These are phyloP conservation scores for Priocnemis perturbator DNA, from an alignment of 2,888 invertebrate genomes.

Conservation along the genomic window DNA sequence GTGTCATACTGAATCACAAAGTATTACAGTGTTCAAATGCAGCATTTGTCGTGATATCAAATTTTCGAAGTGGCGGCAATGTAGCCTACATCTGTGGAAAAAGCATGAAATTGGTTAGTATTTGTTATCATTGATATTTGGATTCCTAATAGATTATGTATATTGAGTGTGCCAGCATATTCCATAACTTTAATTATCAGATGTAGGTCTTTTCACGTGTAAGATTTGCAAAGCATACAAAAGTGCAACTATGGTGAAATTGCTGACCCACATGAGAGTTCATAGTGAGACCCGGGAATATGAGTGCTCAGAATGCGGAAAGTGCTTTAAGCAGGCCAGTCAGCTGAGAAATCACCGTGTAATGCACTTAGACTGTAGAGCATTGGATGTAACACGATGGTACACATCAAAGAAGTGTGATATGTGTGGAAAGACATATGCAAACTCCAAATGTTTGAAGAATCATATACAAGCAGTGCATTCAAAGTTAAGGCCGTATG, in stretches of 20 bases:
- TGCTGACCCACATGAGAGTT: slow-evolving; percentile 81
- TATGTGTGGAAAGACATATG: slow-evolving; percentile 82
- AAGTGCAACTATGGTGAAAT: slow-evolving; percentile 77
- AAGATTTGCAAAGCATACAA: slow-evolving; percentile 78
- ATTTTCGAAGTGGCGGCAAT: slow-evolving; percentile 80
- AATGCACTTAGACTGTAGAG: slow-evolving; percentile 75
- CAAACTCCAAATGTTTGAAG: slow-evolving; percentile 82
- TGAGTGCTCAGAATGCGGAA: slow-evolving; percentile 78
- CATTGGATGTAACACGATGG: slow-evolving; percentile 73
- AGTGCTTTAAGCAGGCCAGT: slow-evolving; percentile 79
- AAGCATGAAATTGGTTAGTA: slow-evolving; percentile 77
- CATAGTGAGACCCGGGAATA: slow-evolving; percentile 78
- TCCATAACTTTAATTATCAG: slow-evolving; percentile 51
- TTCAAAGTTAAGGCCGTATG: slow-evolving; percentile 84
- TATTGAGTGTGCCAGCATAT: background rate
- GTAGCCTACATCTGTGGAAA: slow-evolving; percentile 84
- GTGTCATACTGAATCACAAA: slow-evolving; percentile 75
- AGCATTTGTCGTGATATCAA: slow-evolving; percentile 76
- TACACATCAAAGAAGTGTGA: slow-evolving; percentile 82
- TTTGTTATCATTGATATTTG: background rate
- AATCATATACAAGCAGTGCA: slow-evolving; percentile 85
- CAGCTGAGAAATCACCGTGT: slow-evolving; percentile 81
- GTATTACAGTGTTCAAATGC: slow-evolving; percentile 76
- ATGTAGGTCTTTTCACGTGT: slow-evolving; percentile 79
- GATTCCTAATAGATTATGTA: background rate